Percentiles rank a stretch among this genome's conserved stretches.
These are phyloP conservation scores for Keiferia lycopersicella DNA, from an alignment of 2,888 invertebrate genomes.

Conservation along the genomic window DNA sequence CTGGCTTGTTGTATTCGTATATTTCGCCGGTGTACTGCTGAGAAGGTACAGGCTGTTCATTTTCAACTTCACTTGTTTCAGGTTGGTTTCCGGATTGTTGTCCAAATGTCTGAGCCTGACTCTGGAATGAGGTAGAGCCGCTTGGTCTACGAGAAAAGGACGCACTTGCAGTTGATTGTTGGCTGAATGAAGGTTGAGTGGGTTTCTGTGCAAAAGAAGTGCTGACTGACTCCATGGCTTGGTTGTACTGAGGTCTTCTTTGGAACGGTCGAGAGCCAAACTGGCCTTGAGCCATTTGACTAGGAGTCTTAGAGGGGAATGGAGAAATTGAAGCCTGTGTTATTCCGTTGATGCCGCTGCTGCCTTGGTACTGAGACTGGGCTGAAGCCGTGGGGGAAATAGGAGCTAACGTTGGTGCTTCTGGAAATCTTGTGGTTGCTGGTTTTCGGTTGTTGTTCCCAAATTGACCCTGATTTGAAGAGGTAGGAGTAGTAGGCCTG, in stretches of 20 bases:
- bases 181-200: conserved; percentile 7
- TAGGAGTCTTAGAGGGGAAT: conserved; percentile 49
- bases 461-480: conserved; percentile 25
- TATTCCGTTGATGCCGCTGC: conserved; percentile 45
- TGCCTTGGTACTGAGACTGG: conserved; percentile 28
- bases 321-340: conserved; percentile 59
- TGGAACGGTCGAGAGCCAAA: conserved; percentile 22
- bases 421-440: conserved; percentile 29
- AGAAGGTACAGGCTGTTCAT: conserved; percentile 29
- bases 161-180: conserved; percentile 23
- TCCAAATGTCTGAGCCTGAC: conserved; percentile 30
- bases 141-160: conserved; percentile 20
- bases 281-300: conserved; percentile 30
- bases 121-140: conserved; percentile 18
- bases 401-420: conserved; percentile 35
- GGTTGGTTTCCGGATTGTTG: conserved; percentile 29
- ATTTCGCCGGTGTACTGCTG: conserved; percentile 52
- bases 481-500: conserved; percentile 35
- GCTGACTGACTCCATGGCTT: background rate
- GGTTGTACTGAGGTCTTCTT: conserved; percentile 12
- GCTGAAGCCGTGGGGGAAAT: conserved; percentile 35
- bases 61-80: conserved; percentile 29
- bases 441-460: conserved; percentile 27
- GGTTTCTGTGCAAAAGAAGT: conserved; percentile 6
- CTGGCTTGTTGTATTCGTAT: conserved; percentile 64